Base-by-base conservation (phyloP, 2,888 invertebrate species). In the Sisyra nigra region DNA sequence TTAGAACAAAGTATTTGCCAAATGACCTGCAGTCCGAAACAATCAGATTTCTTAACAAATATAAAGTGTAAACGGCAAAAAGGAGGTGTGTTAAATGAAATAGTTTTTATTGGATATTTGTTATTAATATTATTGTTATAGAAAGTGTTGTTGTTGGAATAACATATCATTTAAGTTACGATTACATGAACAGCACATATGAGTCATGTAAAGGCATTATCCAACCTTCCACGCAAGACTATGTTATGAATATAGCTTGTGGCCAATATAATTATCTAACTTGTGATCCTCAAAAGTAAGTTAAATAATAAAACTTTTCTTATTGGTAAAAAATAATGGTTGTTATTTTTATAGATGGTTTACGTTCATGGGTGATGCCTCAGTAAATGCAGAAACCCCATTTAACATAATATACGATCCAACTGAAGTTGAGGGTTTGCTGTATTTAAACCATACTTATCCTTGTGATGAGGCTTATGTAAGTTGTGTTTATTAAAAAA, bases 191-290 rank as follows among this genome's bases (percentile, higher is more conserved):
- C 14, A 68, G 61, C 1, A 70, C 80, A 1, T 91, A 74, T 57
- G 69, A 82, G 24, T 87, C 89, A 0, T 96, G 96, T 57, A 68
- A 73, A 35, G 69, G 76, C 17, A 80, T 93, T 1, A 66, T 84
- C 9, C 71, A 83, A 54, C 83, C 91, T 0, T 74, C 79, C 46
- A 76, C 78, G 2, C 86, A 88, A 8, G 61, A 71, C 41, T 71
- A 76, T 5, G 86, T 81, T 2, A 70, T 93, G 59, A 80, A 79
- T 48, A 54, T 85, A n/a, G 74, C 84, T 54, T 92, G 93, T 57
- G 86, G 83, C 0, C 40, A 55, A 1, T 67, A 68, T 49, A 71
- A 72, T 13, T 72, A 78, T 1, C 66, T 70, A 0, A 66, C 68
- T 3, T 96, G 96, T 54, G 72, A 65, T 7, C 65, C 76, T 0